Percentiles rank a stretch among this genome's conserved stretches.
Evolutionary conservation across 2,113 vertebrate species (phyloP).

Genomic region (Psittacus erithacus): DNA sequence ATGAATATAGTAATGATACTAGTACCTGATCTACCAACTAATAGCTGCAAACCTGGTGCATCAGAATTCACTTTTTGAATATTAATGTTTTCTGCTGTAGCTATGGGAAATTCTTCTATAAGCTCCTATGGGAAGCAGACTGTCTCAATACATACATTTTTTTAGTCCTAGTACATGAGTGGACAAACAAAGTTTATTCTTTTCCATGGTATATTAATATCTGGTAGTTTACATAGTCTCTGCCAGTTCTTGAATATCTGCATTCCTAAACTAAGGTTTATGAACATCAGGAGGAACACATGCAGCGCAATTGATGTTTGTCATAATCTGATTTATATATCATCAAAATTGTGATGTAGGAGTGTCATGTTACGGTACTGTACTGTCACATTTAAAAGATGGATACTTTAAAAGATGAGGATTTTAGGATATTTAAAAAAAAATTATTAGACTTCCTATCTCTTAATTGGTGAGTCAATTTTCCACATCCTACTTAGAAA

Average conservation of each 20-base stretch:
- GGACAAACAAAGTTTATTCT: conserved; percentile 34
- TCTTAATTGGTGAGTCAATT: background rate
- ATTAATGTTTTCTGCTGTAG: background rate
- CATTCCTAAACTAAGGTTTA: conserved; percentile 25
- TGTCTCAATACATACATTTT: background rate
- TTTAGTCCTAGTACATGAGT: background rate
- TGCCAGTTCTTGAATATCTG: conserved; percentile 21
- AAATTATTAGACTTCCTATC: background rate
- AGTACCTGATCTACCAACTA: background rate
- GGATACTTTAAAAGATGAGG: background rate
- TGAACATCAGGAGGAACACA: conserved; percentile 28
- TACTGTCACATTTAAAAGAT: conserved; percentile 41
- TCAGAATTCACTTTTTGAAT: background rate
- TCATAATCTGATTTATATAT: conserved; percentile 31
- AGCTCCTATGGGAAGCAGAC: background rate
- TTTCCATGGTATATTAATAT: background rate
- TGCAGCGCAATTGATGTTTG: conserved; percentile 43
- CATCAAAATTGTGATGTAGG: conserved; percentile 29
- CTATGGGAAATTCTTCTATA: background rate
- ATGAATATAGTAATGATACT: background rate
- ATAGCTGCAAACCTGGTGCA: background rate
- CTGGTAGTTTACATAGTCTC: background rate
- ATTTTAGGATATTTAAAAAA: background rate
- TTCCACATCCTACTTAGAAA: background rate
- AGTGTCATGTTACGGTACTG: conserved; percentile 52